These are phyloP conservation scores for Archips crataeganus DNA, from an alignment of 2,888 invertebrate species.

Conservation along the genomic window DNA sequence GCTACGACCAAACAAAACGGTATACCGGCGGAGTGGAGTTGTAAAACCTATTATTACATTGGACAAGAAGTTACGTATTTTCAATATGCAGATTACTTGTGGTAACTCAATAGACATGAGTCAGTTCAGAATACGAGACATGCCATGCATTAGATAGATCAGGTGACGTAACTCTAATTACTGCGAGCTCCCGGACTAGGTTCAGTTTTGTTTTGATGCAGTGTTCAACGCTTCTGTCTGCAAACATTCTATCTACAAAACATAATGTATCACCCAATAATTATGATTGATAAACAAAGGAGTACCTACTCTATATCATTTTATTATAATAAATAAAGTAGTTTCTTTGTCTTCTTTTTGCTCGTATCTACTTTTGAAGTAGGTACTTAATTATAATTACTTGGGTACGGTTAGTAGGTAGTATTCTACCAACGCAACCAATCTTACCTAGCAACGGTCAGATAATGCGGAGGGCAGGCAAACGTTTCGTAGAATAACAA, in stretches of 20 bases:
- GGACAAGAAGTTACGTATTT: background rate
- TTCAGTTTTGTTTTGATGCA: background rate
- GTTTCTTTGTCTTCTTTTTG: constrained; percentile 26
- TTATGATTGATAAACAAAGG: background rate
- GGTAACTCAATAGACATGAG: background rate
- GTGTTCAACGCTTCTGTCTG: background rate
- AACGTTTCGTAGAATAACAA: constrained; percentile 62
- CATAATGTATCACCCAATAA: background rate
- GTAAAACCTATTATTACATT: background rate
- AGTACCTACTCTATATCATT: background rate
- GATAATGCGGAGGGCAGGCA: constrained; percentile 61
- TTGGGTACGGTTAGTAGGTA: constrained; percentile 19
- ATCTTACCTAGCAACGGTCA: constrained; percentile 39
- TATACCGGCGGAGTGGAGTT: background rate
- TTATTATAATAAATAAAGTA: background rate
- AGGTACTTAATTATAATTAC: constrained; percentile 14
- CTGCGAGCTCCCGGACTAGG: background rate
- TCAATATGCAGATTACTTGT: background rate
- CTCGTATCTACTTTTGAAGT: constrained; percentile 31
- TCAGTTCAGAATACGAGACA: background rate
- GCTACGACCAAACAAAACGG: background rate
- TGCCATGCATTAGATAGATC: background rate
- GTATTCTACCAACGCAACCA: constrained; percentile 19
- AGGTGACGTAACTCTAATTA: background rate
- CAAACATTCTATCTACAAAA: background rate